Conservation (phyloP, 2,888 invertebrate genomes). For the Gasteruption jaculator region DNA sequence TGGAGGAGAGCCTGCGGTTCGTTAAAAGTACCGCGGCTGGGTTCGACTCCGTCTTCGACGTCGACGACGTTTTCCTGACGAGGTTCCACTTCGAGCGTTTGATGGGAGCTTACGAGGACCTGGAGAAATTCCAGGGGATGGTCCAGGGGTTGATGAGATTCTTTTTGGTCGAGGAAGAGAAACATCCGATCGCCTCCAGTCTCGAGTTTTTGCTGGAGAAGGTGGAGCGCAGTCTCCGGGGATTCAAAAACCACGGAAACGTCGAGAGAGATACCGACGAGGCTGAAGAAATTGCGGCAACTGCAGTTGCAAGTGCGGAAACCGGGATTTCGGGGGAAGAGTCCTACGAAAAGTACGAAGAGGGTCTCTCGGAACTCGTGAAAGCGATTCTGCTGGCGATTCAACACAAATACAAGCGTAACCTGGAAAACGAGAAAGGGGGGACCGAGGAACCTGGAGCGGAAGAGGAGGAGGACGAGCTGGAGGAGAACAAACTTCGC, state of each 20-base stretch:
- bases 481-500: constrained; percentile 65
- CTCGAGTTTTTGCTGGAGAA: constrained; percentile 27
- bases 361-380: constrained; percentile 52
- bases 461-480: constrained; percentile 54
- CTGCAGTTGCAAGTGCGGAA: no score
- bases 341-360: constrained; percentile 28
- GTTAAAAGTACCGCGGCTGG: constrained; percentile 25
- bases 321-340: no score
- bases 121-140: constrained; percentile 22
- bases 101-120: constrained; percentile 23
- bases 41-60: no score
- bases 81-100: constrained; percentile 31
- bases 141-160: constrained; percentile 23
- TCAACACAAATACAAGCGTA: constrained; percentile 60
- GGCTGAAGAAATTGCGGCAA: no score
- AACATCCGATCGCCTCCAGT: constrained; percentile 40
- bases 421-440: constrained; percentile 39
- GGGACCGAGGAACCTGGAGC: constrained; percentile 46
- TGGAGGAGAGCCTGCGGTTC: constrained; percentile 27
- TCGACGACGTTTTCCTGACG: constrained; percentile 26
- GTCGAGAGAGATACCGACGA: no score
- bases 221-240: constrained; percentile 22
- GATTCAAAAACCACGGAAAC: constrained; percentile 27
- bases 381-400: constrained; percentile 56
- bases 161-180: constrained; percentile 24